phyloP scores from a whole-genome alignment of 2,797 vertebrate genomes.

The Tenualosa thibaudeaui region DNA sequence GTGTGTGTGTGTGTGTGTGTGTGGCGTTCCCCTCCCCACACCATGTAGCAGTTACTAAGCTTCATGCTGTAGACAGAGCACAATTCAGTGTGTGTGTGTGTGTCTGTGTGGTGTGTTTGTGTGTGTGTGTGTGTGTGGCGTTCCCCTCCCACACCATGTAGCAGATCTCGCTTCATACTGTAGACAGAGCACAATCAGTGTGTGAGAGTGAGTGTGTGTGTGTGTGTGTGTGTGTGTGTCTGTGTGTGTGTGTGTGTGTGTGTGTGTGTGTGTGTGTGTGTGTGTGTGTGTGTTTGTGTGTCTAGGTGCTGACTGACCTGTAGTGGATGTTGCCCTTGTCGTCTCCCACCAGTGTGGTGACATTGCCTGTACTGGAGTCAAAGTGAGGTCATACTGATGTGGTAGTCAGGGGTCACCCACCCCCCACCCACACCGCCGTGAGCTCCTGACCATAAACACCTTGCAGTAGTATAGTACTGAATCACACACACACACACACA shows the following conservation, averaged over 20 bases:
- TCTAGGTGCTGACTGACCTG: constrained; percentile 72
- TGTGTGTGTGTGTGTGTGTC: not conserved
- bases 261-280: not conserved
- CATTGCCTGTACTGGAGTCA: constrained; percentile 86
- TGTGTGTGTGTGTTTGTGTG: constrained; percentile 2
- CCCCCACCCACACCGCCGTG: constrained; percentile 86
- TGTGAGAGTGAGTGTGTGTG: not conserved
- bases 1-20: no score
- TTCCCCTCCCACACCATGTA: no score
- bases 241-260: not conserved
- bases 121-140: not conserved
- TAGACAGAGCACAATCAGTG: no score
- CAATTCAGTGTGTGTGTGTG: no score
- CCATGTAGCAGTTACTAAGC: not conserved
- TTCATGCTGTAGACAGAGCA: not conserved
- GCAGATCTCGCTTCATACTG: no score
- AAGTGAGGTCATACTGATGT: constrained; percentile 88
- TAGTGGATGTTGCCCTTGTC: constrained; percentile 92
- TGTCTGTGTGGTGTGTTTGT: not conserved
- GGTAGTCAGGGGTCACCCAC: constrained; percentile 96
- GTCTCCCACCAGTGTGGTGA: constrained; percentile 90
- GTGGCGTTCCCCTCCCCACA: not conserved
- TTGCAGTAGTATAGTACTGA: constrained; percentile 91
- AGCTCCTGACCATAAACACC: constrained; percentile 91
- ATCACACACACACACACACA: constrained; percentile 42